A percentile compares a stretch with the other conserved stretches of the same genome.
Conservation (phyloP, 2,113 vertebrate genomes). For the Cyprinus carpio region DNA sequence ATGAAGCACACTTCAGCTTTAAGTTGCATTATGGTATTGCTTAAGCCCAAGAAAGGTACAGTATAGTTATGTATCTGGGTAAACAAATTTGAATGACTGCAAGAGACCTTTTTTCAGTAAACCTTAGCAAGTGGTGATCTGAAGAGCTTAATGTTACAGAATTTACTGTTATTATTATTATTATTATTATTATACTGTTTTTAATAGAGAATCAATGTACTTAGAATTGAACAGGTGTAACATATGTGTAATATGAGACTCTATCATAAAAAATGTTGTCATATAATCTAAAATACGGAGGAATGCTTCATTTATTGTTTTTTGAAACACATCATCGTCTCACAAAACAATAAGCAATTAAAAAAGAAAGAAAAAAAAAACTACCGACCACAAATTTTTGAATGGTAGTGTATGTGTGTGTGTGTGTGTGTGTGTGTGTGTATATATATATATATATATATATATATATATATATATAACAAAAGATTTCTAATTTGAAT, state of each 20-base stretch:
- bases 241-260: background rate
- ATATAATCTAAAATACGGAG: background rate
- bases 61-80: background rate
- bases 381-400: too few species aligned
- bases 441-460: too few species aligned
- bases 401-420: too few species aligned
- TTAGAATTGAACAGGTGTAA: slow-evolving; percentile 11
- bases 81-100: background rate
- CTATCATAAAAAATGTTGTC: background rate
- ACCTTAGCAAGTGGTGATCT: background rate
- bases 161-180: background rate
- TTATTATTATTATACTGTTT: background rate
- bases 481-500: too few species aligned
- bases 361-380: too few species aligned
- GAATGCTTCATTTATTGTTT: background rate
- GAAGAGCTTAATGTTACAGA: background rate
- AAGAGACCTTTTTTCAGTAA: too few species aligned
- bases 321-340: background rate
- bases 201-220: background rate
- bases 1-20: background rate
- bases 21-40: background rate
- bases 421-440: too few species aligned
- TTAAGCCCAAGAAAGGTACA: background rate
- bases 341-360: background rate
- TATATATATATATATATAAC: too few species aligned